phyloP scores from a whole-genome alignment of 2,113 vertebrate genomes.

The Halcyon malimbica region DNA sequence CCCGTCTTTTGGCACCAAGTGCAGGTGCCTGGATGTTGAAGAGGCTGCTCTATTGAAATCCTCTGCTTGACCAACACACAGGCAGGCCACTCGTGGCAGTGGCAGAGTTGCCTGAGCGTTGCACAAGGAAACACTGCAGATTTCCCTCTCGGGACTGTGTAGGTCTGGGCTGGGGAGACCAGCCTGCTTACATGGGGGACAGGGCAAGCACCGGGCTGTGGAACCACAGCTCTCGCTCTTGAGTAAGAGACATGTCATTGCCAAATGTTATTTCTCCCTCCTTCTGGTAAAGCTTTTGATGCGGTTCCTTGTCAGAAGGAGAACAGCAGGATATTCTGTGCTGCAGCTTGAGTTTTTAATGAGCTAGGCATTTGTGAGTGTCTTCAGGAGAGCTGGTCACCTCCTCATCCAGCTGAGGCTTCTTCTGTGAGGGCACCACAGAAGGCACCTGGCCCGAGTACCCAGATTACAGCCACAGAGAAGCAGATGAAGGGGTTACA shows the following conservation, averaged over 20 bases:
- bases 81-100: neutral
- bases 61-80: neutral
- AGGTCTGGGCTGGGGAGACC: neutral
- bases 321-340: neutral
- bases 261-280: neutral
- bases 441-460: neutral
- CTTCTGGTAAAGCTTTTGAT: neutral
- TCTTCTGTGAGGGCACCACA: neutral
- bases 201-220: neutral
- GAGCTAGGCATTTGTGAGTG: neutral
- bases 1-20: neutral
- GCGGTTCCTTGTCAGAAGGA: neutral
- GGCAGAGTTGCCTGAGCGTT: neutral
- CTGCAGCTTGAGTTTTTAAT: neutral
- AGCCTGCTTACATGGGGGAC: rapidly evolving
- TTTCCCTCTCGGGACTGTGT: neutral
- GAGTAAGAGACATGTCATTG: rapidly evolving
- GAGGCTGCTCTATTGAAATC: neutral
- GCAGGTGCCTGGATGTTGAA: neutral
- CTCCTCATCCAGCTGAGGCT: neutral
- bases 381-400: neutral
- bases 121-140: neutral
- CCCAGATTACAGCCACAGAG: neutral
- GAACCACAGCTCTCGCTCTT: rapidly evolving
- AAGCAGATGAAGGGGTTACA: neutral